phyloP scores from a whole-genome alignment of 2,888 invertebrate genomes.

The Cosmia pyralina region DNA sequence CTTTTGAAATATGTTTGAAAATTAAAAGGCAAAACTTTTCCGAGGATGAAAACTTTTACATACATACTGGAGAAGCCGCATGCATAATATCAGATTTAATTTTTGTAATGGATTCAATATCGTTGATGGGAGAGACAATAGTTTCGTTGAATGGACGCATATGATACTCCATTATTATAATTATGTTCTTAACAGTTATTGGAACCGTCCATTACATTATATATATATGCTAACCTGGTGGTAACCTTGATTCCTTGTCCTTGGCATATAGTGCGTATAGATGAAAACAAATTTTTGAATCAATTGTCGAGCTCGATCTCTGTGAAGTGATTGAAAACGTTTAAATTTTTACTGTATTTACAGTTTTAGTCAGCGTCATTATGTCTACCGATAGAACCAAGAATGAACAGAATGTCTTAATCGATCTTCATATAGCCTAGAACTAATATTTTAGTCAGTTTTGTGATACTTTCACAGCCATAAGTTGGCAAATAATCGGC shows the following conservation, averaged over 20 bases:
- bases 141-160: slow-evolving; percentile 5
- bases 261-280: not conserved
- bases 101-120: slow-evolving; percentile 54
- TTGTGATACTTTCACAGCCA: not conserved
- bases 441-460: not conserved
- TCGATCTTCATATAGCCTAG: not conserved
- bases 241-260: slow-evolving; percentile 3
- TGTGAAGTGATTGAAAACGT: not conserved
- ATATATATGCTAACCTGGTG: not conserved
- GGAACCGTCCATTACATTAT: slow-evolving; percentile 6
- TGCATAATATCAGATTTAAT: slow-evolving; percentile 44
- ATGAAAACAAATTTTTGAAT: not conserved
- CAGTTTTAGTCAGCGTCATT: not conserved
- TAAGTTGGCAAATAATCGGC: not conserved
- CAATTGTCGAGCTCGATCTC: not conserved
- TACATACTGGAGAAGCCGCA: slow-evolving; percentile 4
- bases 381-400: not conserved
- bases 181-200: slow-evolving; percentile 4
- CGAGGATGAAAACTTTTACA: slow-evolving; percentile 17
- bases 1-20: not conserved
- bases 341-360: not conserved
- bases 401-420: not conserved
- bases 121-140: slow-evolving; percentile 38
- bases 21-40: not conserved
- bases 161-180: slow-evolving; percentile 13